Evolutionary conservation across 1,140 invertebrate genomes (phyloP), one percentile per base, ranked within the genome.

Genomic region (Papilio polytes): DNA sequence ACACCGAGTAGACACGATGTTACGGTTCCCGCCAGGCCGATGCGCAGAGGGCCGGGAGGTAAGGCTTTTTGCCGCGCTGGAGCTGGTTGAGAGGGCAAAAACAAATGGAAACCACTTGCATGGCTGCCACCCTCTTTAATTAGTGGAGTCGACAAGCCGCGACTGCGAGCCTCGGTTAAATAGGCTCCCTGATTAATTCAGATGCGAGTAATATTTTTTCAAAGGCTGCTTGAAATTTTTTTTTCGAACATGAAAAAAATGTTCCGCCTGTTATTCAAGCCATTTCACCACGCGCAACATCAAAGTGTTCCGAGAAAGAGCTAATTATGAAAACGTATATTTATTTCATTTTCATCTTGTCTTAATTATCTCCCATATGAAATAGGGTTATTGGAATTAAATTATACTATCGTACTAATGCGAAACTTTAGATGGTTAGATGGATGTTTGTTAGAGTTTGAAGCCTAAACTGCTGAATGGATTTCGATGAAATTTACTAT

Each of bases 71-170:
- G 74, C 84, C 73, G 80, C 76, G 63, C 76, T 51, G 73, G 13
- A 18, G 80, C 81, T 74, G 80, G 81, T 80, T 81, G 80, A 31
- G 78, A 76, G 81, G 66, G 82, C 83, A 87, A 85, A 85, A 85
- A 85, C 86, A 86, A 89, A 86, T 82, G 85, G 83, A 85, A 83
- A 80, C 83, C 81, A 86, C 81, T 85, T 86, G 83, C 84, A 88
- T 84, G 86, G 84, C 81, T 85, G 85, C 84, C 88, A 88, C 88
- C 87, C 86, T 85, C 82, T 89, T 87, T 90, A 89, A 90, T 89
- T 88, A 90, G 85, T 85, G 80, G 79, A 84, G 84, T 85, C 81
- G 80, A 78, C 77, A 78, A 59, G 77, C 77, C 77, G 77, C 77
- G 53, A 59, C 76, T 78, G 76, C 76, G 46, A 48, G 22, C 26